Base-by-base conservation (phyloP, 2,113 vertebrate genomes). In the Passer domesticus region DNA sequence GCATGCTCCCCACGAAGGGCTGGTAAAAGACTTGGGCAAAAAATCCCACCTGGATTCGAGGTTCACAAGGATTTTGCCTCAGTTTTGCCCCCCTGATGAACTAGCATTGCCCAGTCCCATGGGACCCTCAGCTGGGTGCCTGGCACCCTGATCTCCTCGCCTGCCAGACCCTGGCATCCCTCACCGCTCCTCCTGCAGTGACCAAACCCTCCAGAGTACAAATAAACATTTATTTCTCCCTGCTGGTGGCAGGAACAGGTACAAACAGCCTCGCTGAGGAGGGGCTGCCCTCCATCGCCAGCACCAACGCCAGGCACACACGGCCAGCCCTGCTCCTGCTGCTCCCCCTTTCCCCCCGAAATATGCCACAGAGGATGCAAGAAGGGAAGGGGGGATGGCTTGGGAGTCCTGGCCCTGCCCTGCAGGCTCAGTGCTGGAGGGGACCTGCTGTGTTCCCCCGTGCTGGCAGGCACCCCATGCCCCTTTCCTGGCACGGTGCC, bases 211-310 rank as follows among this genome's bases (percentile, higher is more conserved):
- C 49, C 75, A 62, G 86, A 73, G 75, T 76, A 93, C 94, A 95
- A 97, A 95, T 95, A 96, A 94, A 96, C 23, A 11, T 97, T 97
- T 97, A 96, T 92, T 97, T 92, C 37, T 94, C 59, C 53, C 28
- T 49, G 66, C 33, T 83, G 60, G 49, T 79, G 73, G 69, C 89
- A 72, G 79, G 72, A 86, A 80, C 8, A 55, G 44, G 27, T 44
- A 77, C 68, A 70, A 91, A 91, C 27, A 37, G 25, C 66, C 46
- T 6, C 9, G 11, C 15, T 12, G 74, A 73, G 55, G 82, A 69
- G 63, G 64, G 73, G 44, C 70, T 1, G 10, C 31, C 87, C 91
- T 92, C 70, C 62, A 66, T 76, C 1, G 4, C 87, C 49, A 35
- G 44, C 53, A 46, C 56, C 14, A 14, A 0, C 0, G 0, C 53